These are phyloP conservation scores for Antheraea assamensis DNA, from an alignment of 2,888 invertebrate genomes.

Conservation along the genomic window DNA sequence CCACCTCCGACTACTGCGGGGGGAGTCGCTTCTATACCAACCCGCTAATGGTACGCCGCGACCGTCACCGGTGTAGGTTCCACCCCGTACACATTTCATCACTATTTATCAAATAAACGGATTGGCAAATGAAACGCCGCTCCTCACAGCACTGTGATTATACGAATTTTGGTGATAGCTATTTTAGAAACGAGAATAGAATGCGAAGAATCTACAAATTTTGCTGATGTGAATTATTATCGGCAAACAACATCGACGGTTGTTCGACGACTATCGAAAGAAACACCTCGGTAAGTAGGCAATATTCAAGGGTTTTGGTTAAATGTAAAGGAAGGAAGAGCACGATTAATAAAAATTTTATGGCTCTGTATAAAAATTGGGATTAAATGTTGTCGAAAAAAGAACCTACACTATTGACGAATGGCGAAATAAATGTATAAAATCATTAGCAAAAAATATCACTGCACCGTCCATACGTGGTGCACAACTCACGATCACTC, in stretches of 20 bases:
- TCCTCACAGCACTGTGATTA: slow-evolving; percentile 8
- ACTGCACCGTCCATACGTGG: slow-evolving; percentile 31
- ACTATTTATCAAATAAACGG: not conserved
- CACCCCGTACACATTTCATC: slow-evolving; percentile 5
- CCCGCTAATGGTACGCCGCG: slow-evolving; percentile 65
- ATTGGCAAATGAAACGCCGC: not conserved
- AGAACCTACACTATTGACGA: slow-evolving; percentile 47
- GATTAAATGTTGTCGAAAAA: slow-evolving; percentile 41
- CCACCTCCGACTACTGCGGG: slow-evolving; percentile 59
- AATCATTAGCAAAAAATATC: slow-evolving; percentile 35
- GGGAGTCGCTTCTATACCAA: slow-evolving; percentile 68
- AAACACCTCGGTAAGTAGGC: not conserved
- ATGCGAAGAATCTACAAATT: not conserved
- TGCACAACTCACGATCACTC: slow-evolving; percentile 47
- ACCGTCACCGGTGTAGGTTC: slow-evolving; percentile 36
- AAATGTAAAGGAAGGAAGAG: not conserved
- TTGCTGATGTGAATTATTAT: not conserved
- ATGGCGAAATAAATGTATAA: slow-evolving; percentile 40
- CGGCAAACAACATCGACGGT: not conserved
- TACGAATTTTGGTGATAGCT: slow-evolving; percentile 9
- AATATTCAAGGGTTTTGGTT: not conserved
- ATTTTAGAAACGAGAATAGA: not conserved
- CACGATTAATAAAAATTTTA: not conserved
- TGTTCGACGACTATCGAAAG: not conserved
- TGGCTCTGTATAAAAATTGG: not conserved